Conservation (phyloP, 2,797 vertebrate species). For the Rhinophrynus dorsalis region DNA sequence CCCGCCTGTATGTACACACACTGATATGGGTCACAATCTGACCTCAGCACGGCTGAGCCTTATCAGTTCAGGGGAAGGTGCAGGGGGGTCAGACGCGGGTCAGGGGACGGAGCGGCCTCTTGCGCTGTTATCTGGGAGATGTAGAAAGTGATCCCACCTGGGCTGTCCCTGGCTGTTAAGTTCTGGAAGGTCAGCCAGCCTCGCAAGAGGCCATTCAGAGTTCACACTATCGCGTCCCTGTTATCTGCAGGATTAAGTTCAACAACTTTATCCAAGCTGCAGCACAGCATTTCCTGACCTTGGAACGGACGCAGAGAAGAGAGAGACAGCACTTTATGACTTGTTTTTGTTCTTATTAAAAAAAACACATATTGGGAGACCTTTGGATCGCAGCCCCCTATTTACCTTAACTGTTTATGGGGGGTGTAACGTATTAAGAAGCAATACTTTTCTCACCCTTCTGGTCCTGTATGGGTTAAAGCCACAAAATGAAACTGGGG, state of each 20-base stretch:
- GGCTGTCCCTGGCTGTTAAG: constrained; percentile 72
- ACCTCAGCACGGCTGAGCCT: constrained; percentile 53
- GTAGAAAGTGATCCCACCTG: constrained; percentile 77
- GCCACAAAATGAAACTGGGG: too few species aligned
- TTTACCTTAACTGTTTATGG: background rate
- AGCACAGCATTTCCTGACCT: constrained; percentile 58
- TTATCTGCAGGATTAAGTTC: constrained; percentile 52
- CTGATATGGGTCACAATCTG: constrained; percentile 49
- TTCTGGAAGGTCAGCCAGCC: constrained; percentile 68
- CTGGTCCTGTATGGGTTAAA: too few species aligned
- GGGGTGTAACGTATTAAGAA: background rate
- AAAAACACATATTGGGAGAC: background rate
- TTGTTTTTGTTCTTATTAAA: constrained; percentile 4
- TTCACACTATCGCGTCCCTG: constrained; percentile 60
- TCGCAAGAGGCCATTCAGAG: constrained; percentile 59
- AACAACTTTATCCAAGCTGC: constrained; percentile 59
- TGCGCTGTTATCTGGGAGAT: constrained; percentile 61
- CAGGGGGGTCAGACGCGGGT: constrained; percentile 60
- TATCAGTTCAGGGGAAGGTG: constrained; percentile 61
- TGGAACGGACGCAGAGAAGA: too few species aligned
- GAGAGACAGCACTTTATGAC: too few species aligned
- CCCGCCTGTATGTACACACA: constrained; percentile 36
- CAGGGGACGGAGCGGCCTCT: constrained; percentile 54
- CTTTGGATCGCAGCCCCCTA: too few species aligned
- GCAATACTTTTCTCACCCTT: too few species aligned